A percentile compares a stretch with the other conserved stretches of the same genome.
Evolutionary conservation across 2,888 invertebrate species (phyloP).

Genomic region (Drosophila rellima): DNA sequence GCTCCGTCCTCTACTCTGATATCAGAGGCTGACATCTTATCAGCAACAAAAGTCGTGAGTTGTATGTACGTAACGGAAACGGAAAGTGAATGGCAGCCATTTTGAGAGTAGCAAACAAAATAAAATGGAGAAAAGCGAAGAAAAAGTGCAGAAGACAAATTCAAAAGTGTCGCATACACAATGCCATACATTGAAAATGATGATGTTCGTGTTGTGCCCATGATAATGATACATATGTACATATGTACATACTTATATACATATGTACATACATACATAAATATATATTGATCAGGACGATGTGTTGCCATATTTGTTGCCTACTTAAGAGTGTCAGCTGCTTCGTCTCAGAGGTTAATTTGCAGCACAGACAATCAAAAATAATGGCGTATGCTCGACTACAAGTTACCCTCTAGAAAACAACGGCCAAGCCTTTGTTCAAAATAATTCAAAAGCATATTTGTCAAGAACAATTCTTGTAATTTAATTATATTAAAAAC

Average conservation of each 20-base stretch:
- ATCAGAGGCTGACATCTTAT: conserved; percentile 50
- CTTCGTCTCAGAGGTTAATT: conserved; percentile 40
- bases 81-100: conserved; percentile 74
- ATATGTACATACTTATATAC: too few species aligned
- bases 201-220: background rate
- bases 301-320: conserved; percentile 46
- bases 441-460: too few species aligned
- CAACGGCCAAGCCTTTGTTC: background rate
- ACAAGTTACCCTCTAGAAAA: conserved; percentile 7
- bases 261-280: too few species aligned
- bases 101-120: conserved; percentile 36
- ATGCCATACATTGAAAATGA: background rate
- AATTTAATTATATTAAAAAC: background rate
- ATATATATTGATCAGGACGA: conserved; percentile 31
- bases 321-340: conserved; percentile 71
- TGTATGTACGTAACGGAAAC: conserved; percentile 75
- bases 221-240: background rate
- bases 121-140: conserved; percentile 1
- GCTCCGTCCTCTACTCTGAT: background rate
- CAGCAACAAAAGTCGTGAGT: conserved; percentile 71
- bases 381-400: background rate
- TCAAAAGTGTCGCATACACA: conserved; percentile 54
- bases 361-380: conserved; percentile 23
- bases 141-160: conserved; percentile 29
- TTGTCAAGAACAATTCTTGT: too few species aligned